Base-by-base conservation (phyloP, 2,113 vertebrate species). In the Caranx melampygus region DNA sequence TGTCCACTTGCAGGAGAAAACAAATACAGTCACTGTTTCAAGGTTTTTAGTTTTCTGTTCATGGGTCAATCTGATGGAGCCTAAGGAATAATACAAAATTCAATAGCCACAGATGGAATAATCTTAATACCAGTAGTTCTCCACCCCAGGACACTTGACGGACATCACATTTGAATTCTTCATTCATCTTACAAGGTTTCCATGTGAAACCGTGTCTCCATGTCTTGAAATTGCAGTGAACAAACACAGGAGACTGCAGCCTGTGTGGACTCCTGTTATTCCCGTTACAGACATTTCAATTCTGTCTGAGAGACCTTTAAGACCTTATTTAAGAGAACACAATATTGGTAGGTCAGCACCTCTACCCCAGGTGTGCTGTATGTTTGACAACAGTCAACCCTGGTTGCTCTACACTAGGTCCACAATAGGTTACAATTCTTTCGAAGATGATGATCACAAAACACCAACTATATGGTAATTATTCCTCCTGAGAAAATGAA, bases 321-420 rank as follows among this genome's bases (percentile, higher is more conserved):
- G 44, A 65, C 62, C n/a, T 65, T 61, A n/a, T 73, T 73, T 69
- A 62, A 20, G 2, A 72, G 33, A 14, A 51, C 58, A 84, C 45
- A 58, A 57, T 73, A 81, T 63, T 3, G 47, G 73, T 79, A 34
- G 45, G 64, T 78, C 72, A 71, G 76, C 68, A 60, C 45, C 76
- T 66, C 60, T 42, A 74, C 54, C 35, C 54, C 13, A 44, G 9
- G 18, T 49, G 63, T 55, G 58, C 45, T 45, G 35, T 58, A 34
- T 76, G 26, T 44, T 34, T 66, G 55, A 83, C 63, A 78, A 21
- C 42, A 44, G 31, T 82, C 20, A 82, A 82, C 59, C 60, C 61
- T 58, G 26, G 20, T 13, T 47, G 47, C 57, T 47, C 16, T 51
- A 71, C 61, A 34, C 71, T 45, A 69, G n/a, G 47, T 79, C 44